phyloP scores from a whole-genome alignment of 2,797 vertebrate genomes.

The Thalassophryne amazonica region DNA sequence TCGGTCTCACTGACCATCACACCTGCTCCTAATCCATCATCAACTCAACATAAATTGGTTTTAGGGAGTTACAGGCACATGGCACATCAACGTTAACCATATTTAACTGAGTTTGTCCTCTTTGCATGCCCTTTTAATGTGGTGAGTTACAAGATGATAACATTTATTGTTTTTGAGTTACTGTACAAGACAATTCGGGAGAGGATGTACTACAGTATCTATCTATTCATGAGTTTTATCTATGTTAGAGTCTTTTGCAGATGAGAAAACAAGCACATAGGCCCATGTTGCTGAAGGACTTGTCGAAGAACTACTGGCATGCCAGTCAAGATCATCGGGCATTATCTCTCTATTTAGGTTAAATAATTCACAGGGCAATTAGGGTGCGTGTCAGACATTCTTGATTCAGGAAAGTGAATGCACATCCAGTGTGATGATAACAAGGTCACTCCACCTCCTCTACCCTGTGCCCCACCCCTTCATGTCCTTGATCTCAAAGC shows the following conservation, averaged over 20 bases:
- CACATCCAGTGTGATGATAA: conserved; percentile 1
- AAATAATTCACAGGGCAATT: conserved; percentile 72
- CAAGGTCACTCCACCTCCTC: not conserved
- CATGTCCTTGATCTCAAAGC: conserved; percentile 71
- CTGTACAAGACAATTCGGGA: not conserved
- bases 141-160: too few species aligned
- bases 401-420: not conserved
- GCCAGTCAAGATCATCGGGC: conserved; percentile 28
- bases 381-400: conserved; percentile 50
- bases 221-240: too few species aligned
- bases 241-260: conserved; percentile 23
- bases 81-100: too few species aligned
- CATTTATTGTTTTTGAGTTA: too few species aligned
- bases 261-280: conserved; percentile 47
- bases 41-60: too few species aligned
- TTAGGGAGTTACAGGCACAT: too few species aligned
- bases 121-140: too few species aligned
- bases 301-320: conserved; percentile 27
- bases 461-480: not conserved
- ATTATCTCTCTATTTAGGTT: conserved; percentile 52
- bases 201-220: too few species aligned
- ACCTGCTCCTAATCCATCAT: too few species aligned
- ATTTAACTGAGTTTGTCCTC: too few species aligned
- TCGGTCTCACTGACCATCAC: too few species aligned
- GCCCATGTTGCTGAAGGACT: conserved; percentile 25